A percentile compares a stretch with the other conserved stretches of the same genome.
These are phyloP conservation scores for Tetranychus urticae DNA, from an alignment of 1,140 invertebrate species.

Conservation along the genomic window DNA sequence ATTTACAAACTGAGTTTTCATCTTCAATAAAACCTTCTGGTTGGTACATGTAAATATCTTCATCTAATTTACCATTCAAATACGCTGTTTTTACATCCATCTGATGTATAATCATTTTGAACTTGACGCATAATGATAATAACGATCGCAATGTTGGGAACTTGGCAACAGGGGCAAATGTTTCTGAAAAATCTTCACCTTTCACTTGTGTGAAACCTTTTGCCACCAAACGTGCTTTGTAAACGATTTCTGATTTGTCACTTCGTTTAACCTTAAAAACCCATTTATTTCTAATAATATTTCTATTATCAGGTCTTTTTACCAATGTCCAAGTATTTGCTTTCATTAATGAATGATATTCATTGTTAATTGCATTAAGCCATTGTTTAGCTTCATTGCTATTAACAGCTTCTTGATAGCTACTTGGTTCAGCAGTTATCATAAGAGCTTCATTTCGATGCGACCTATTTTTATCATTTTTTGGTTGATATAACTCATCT, in stretches of 20 bases:
- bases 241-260: conserved; percentile 4
- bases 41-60: conserved; percentile 4
- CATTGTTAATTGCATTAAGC: conserved; percentile 19
- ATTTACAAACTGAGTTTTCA: conserved; percentile 15
- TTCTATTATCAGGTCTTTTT: conserved; percentile 11
- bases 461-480: neutral
- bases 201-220: conserved; percentile 18
- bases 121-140: neutral
- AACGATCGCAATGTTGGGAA: neutral
- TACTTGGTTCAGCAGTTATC: conserved; percentile 7
- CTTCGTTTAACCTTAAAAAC: conserved; percentile 18
- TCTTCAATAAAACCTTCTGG: conserved; percentile 3
- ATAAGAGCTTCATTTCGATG: neutral
- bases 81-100: conserved; percentile 3
- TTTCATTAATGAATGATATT: conserved; percentile 18
- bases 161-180: conserved; percentile 5
- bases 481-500: neutral
- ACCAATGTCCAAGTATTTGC: conserved; percentile 19
- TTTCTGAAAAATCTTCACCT: conserved; percentile 8
- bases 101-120: neutral
- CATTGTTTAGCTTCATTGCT: conserved; percentile 15
- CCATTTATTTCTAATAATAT: conserved; percentile 17
- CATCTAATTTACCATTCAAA: conserved; percentile 3
- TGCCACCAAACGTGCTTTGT: conserved; percentile 18
- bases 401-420: conserved; percentile 17